Evolutionary conservation across 1,140 invertebrate genomes (phyloP).

Genomic region (Telenomus remus): DNA sequence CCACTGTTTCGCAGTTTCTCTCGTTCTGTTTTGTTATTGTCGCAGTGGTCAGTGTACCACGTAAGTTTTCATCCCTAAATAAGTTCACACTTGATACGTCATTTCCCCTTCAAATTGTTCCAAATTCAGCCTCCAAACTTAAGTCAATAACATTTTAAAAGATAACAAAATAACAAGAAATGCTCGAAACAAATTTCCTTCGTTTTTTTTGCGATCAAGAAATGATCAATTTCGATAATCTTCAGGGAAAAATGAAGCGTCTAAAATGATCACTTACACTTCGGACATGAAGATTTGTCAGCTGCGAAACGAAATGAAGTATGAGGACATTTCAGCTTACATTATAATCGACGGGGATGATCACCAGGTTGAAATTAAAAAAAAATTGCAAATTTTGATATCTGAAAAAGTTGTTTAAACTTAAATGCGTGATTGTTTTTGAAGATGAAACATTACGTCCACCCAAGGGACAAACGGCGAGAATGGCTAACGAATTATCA

Average conservation of each 20-base stretch:
- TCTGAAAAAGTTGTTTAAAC: no score
- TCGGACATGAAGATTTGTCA: constrained; percentile 55
- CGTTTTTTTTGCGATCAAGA: no score
- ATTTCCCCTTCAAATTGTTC: no score
- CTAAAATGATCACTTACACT: constrained; percentile 48
- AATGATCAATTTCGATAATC: constrained; percentile 12
- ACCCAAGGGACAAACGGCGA: constrained; percentile 77
- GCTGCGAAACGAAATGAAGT: constrained; percentile 59
- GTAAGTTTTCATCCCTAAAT: constrained; percentile 45
- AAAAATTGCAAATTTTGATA: no score
- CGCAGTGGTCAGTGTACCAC: constrained; percentile 52
- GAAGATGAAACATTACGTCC: constrained; percentile 50
- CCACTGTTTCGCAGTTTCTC: constrained; percentile 24
- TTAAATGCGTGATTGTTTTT: not conserved
- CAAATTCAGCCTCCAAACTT: no score
- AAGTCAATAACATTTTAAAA: no score
- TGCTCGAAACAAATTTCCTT: no score
- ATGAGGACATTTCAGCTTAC: constrained; percentile 62
- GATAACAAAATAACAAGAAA: no score
- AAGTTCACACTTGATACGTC: not conserved
- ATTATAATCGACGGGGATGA: constrained; percentile 66
- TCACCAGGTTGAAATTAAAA: constrained; percentile 65
- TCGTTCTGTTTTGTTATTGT: constrained; percentile 44
- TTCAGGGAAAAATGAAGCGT: constrained; percentile 44
- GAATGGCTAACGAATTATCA: constrained; percentile 80